phyloP scores from a whole-genome alignment of 2,888 invertebrate species.

The Nephrotoma appendiculata region DNA sequence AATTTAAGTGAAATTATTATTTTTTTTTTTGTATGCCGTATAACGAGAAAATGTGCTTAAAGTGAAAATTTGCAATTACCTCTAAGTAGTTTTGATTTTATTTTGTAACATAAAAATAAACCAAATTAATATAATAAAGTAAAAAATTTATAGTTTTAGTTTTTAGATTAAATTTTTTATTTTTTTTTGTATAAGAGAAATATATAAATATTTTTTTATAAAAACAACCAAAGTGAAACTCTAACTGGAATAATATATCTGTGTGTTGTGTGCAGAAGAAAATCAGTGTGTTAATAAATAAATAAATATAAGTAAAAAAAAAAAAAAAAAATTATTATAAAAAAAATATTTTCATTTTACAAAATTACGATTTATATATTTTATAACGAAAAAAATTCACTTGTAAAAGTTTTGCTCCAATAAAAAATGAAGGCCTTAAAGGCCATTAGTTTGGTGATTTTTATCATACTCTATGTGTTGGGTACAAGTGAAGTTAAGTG shows the following conservation, averaged over 20 bases:
- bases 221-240: background rate
- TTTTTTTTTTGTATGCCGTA: background rate
- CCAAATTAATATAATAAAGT: background rate
- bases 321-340: background rate
- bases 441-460: constrained; percentile 19
- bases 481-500: constrained; percentile 14
- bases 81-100: background rate
- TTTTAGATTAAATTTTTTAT: background rate
- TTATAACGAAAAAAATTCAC: background rate
- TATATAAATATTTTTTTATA: background rate
- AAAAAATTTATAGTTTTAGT: background rate
- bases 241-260: background rate
- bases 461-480: constrained; percentile 7
- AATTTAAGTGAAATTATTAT: background rate
- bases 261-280: background rate
- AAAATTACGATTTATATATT: background rate
- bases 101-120: background rate
- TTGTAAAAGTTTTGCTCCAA: background rate
- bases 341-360: background rate
- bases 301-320: background rate
- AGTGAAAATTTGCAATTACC: background rate
- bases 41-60: background rate
- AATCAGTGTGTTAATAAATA: background rate
- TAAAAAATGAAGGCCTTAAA: constrained; percentile 24
- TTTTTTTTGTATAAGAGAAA: background rate